phyloP scores from a whole-genome alignment of 2,888 invertebrate genomes.

The Drosophila nr. fundita region DNA sequence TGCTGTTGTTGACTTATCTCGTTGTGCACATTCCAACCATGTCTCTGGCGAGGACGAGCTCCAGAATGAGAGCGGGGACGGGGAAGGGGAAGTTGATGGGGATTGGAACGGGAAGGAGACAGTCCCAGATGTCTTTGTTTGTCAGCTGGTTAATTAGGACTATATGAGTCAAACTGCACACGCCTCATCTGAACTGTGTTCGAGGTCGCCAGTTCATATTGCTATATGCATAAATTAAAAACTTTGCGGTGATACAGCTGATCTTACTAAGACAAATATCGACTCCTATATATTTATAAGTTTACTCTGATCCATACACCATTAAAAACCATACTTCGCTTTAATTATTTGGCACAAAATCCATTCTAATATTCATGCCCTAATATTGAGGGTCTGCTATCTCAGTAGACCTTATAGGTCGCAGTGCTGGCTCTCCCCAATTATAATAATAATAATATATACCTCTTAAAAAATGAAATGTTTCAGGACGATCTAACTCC shows the following conservation, averaged over 20 bases:
- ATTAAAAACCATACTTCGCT: background rate
- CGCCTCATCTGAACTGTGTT: constrained; percentile 37
- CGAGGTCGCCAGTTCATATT: constrained; percentile 13
- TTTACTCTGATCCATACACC: background rate
- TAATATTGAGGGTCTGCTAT: background rate
- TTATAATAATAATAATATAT: background rate
- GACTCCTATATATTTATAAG: background rate
- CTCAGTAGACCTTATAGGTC: constrained; percentile 5
- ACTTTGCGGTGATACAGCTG: background rate
- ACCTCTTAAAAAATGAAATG: constrained; percentile 5
- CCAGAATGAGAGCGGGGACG: background rate
- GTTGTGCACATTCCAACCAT: constrained; percentile 50
- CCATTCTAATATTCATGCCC: background rate
- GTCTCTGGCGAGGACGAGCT: constrained; percentile 17
- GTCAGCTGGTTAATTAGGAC: constrained; percentile 71
- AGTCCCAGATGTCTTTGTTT: constrained; percentile 51
- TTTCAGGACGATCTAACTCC: background rate
- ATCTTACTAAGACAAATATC: background rate
- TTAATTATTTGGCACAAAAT: background rate
- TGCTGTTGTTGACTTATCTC: constrained; percentile 41
- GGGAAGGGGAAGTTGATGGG: background rate
- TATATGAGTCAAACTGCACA: constrained; percentile 57
- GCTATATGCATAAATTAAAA: constrained; percentile 14
- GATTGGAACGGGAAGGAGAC: background rate
- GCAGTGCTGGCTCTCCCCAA: too few relatives aligned